Percentiles rank a stretch among this genome's conserved stretches.
Conservation (phyloP, 2,797 vertebrate species). For the Florisuga fusca region DNA sequence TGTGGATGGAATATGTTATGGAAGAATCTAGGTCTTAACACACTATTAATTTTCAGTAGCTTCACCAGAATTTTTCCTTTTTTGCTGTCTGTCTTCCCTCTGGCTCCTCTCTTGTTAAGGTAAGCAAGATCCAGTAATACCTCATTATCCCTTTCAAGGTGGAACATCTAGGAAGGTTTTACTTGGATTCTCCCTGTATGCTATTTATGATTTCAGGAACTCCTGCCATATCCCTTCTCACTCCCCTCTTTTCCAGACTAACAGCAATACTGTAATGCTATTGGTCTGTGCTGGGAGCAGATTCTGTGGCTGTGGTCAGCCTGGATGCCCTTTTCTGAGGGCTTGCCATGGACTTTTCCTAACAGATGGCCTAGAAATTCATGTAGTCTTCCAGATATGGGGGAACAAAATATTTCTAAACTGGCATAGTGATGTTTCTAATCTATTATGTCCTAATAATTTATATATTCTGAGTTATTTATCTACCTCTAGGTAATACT, state of each 20-base stretch:
- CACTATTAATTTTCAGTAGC: background rate
- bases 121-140: background rate
- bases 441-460: background rate
- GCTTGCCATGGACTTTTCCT: background rate
- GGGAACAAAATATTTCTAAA: background rate
- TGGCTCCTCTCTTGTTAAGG: background rate
- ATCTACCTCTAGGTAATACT: accelerated
- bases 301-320: background rate
- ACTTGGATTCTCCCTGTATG: background rate
- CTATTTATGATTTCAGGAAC: background rate
- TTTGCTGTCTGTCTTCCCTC: background rate
- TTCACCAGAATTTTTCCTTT: background rate
- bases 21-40: background rate
- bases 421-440: background rate
- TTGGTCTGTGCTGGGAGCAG: background rate
- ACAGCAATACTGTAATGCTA: accelerated
- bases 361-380: background rate
- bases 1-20: background rate
- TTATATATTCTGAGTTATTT: background rate
- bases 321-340: background rate
- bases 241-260: background rate
- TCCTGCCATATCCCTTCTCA: background rate
- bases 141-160: background rate
- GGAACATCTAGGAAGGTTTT: background rate
- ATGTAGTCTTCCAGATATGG: background rate